Evolutionary conservation across 2,888 invertebrate genomes (phyloP).

Genomic region (Drosophila melanosoma): DNA sequence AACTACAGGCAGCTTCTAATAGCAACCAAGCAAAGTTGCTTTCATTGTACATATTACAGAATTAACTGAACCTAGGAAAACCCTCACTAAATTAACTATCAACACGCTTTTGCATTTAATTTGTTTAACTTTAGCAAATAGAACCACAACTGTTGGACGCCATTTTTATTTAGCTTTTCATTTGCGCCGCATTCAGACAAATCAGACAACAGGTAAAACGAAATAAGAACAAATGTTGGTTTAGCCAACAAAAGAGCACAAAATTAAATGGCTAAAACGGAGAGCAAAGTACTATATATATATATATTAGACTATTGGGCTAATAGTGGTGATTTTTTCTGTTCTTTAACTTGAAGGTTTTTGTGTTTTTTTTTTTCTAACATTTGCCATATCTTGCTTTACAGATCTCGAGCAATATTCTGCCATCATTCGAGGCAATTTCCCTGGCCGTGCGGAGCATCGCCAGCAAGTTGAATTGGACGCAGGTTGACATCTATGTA

Average conservation of each 20-base stretch:
- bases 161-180: conserved; percentile 42
- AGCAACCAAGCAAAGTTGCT: background rate
- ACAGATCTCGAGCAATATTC: conserved; percentile 84
- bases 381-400: conserved; percentile 60
- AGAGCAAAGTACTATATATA: conserved; percentile 5
- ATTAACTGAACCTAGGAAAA: background rate
- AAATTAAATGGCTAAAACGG: conserved; percentile 30
- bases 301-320: background rate
- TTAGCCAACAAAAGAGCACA: conserved; percentile 9
- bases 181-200: conserved; percentile 26
- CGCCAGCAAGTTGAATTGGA: conserved; percentile 85
- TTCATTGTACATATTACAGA: background rate
- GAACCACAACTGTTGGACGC: conserved; percentile 22
- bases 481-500: conserved; percentile 85
- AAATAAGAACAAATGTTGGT: conserved; percentile 20
- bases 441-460: conserved; percentile 85
- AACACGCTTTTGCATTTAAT: conserved; percentile 48
- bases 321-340: conserved; percentile 12
- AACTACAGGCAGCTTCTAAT: background rate
- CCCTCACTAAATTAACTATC: conserved; percentile 33
- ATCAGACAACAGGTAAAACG: conserved; percentile 45
- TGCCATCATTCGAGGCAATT: conserved; percentile 85
- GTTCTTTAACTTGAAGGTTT: conserved; percentile 12
- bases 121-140: conserved; percentile 60
- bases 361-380: conserved; percentile 15